Conservation (phyloP, 2,888 invertebrate genomes). For the Pseudococcus jackbeardsleyi region DNA sequence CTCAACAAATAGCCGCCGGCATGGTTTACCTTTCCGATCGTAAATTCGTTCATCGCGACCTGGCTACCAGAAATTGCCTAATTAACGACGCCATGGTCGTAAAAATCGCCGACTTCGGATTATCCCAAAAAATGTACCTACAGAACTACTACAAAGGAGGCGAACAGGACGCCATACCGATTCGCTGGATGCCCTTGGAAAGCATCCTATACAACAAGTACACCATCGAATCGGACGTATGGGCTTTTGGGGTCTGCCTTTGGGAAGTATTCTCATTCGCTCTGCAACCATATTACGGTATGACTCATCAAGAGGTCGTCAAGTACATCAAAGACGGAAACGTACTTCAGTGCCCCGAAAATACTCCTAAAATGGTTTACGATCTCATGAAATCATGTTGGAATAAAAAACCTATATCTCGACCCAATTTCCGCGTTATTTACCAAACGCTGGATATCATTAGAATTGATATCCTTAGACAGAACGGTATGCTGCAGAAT, state of each 20-base stretch:
- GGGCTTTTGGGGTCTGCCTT: constrained; percentile 96
- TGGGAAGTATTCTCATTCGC: constrained; percentile 99
- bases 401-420: constrained; percentile 86
- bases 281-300: constrained; percentile 95
- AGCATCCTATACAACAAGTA: constrained; percentile 97
- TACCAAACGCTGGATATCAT: constrained; percentile 84
- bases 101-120: constrained; percentile 97
- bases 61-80: constrained; percentile 95
- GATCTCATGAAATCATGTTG: constrained; percentile 95
- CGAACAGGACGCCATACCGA: constrained; percentile 95
- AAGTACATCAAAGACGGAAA: constrained; percentile 94
- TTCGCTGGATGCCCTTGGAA: constrained; percentile 98
- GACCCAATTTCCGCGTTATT: constrained; percentile 88
- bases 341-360: constrained; percentile 90
- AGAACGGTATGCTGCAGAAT: constrained; percentile 52
- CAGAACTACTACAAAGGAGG: constrained; percentile 97
- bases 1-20: constrained; percentile 91
- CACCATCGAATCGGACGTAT: constrained; percentile 95
- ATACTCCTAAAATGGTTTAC: constrained; percentile 87
- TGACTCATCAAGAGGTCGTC: constrained; percentile 97
- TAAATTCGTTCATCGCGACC: constrained; percentile 95
- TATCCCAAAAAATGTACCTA: constrained; percentile 94
- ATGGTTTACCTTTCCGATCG: constrained; percentile 95
- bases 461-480: constrained; percentile 69
- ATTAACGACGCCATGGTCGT: constrained; percentile 95